A percentile compares a stretch with the other conserved stretches of the same genome.
These are phyloP conservation scores for Elgaria multicarinata DNA, from an alignment of 2,113 vertebrate genomes.

Conservation along the genomic window DNA sequence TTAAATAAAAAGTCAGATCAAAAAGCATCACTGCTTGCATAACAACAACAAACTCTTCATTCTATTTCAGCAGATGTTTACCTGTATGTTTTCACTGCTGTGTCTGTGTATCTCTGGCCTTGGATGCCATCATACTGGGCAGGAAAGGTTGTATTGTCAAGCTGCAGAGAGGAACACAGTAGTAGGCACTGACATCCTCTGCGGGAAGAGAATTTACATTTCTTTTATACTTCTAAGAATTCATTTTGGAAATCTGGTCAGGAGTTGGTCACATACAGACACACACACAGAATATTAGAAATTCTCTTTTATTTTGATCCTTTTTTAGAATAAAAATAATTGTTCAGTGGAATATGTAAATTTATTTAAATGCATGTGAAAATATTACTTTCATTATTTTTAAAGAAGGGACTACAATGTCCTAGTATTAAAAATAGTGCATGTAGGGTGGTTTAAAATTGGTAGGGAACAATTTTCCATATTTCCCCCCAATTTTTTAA, in stretches of 20 bases:
- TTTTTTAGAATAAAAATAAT: not conserved
- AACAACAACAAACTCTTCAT: not conserved
- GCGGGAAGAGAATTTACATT: not conserved
- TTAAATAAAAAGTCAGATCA: not conserved
- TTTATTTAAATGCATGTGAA: not conserved
- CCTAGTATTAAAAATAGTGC: not conserved
- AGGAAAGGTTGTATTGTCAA: not conserved
- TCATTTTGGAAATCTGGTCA: not conserved
- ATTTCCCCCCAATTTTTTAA: too few relatives aligned
- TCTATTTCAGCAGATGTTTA: not conserved
- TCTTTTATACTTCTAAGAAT: not conserved
- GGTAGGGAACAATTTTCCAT: not conserved
- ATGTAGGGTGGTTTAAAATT: not conserved
- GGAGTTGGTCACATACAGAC: not conserved
- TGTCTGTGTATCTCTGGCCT: not conserved
- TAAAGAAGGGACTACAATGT: not conserved
- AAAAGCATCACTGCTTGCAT: not conserved
- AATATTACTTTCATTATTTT: not conserved
- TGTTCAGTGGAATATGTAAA: not conserved
- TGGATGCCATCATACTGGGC: not conserved
- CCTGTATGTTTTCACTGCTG: not conserved
- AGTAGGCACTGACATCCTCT: rapidly evolving
- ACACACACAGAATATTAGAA: not conserved
- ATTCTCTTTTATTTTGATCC: not conserved
- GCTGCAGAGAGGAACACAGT: not conserved